Conservation (phyloP, 2,113 vertebrate species). For the Prietella phreatophila region DNA sequence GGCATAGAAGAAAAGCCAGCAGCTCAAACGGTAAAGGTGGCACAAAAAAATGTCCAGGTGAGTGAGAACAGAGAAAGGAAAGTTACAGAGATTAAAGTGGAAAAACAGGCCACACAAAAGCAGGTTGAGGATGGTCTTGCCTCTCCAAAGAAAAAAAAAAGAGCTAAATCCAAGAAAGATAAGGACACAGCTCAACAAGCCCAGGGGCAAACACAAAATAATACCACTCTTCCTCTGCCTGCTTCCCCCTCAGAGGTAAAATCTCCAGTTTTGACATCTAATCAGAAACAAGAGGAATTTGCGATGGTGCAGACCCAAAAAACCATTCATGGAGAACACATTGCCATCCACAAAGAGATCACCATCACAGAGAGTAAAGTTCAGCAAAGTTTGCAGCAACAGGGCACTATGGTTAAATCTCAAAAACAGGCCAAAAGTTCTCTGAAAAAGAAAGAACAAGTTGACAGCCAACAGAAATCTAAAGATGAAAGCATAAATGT, state of each 20-base stretch:
- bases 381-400: conserved; percentile 54
- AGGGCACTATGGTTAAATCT: conserved; percentile 50
- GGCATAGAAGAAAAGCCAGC: conserved; percentile 45
- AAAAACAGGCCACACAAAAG: conserved; percentile 44
- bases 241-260: conserved; percentile 45
- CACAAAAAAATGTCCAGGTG: conserved; percentile 50
- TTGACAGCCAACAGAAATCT: conserved; percentile 56
- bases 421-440: conserved; percentile 62
- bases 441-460: conserved; percentile 61
- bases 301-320: conserved; percentile 55
- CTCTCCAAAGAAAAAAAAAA: conserved; percentile 64
- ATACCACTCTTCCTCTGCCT: conserved; percentile 37
- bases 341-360: conserved; percentile 60
- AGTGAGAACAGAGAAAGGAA: conserved; percentile 52
- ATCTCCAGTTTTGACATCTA: conserved; percentile 35
- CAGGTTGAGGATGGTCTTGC: conserved; percentile 48
- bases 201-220: conserved; percentile 53
- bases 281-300: conserved; percentile 57
- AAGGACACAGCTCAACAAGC: conserved; percentile 57
- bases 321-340: conserved; percentile 52
- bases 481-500: conserved; percentile 55
- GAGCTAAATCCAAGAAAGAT: conserved; percentile 72
- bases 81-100: conserved; percentile 58
- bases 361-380: conserved; percentile 58
- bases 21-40: conserved; percentile 49